Conservation (phyloP, 2,113 vertebrate genomes). For the Coptodon rendalli region DNA sequence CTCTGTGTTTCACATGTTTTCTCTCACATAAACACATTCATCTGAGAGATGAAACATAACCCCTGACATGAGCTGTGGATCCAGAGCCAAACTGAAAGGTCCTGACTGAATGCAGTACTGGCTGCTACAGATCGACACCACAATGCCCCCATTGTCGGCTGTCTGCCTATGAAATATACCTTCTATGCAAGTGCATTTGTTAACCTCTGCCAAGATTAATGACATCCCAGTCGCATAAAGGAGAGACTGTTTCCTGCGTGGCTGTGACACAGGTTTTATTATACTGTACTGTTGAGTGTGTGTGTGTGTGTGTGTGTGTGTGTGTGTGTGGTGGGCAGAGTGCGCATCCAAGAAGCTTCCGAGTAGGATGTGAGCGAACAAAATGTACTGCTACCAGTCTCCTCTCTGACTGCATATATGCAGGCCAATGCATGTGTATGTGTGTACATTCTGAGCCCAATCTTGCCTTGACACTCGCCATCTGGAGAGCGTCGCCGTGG, state of each 20-base stretch:
- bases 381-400: slow-evolving; percentile 20
- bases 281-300: slow-evolving; percentile 10
- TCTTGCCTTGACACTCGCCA: slow-evolving; percentile 53
- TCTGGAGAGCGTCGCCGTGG: slow-evolving; percentile 59
- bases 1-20: slow-evolving; percentile 33
- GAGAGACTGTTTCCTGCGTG: slow-evolving; percentile 65
- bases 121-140: slow-evolving; percentile 22
- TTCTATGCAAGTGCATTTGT: slow-evolving; percentile 67
- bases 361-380: slow-evolving; percentile 31
- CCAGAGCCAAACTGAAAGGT: slow-evolving; percentile 37
- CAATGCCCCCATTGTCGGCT: slow-evolving; percentile 66
- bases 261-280: slow-evolving; percentile 54
- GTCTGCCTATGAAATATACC: slow-evolving; percentile 68
- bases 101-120: slow-evolving; percentile 40
- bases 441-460: slow-evolving; percentile 8
- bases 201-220: slow-evolving; percentile 69
- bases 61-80: slow-evolving; percentile 34
- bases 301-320: slow-evolving; percentile 4
- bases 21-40: slow-evolving; percentile 39
- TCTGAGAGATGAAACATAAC: slow-evolving; percentile 48
- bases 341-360: not conserved
- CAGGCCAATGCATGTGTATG: not conserved
- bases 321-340: not conserved
- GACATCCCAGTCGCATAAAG: slow-evolving; percentile 63
- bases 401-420: not conserved